Evolutionary conservation across 2,888 invertebrate species (phyloP), one percentile per base, ranked within the genome.

Genomic region (Orthosia incerta): DNA sequence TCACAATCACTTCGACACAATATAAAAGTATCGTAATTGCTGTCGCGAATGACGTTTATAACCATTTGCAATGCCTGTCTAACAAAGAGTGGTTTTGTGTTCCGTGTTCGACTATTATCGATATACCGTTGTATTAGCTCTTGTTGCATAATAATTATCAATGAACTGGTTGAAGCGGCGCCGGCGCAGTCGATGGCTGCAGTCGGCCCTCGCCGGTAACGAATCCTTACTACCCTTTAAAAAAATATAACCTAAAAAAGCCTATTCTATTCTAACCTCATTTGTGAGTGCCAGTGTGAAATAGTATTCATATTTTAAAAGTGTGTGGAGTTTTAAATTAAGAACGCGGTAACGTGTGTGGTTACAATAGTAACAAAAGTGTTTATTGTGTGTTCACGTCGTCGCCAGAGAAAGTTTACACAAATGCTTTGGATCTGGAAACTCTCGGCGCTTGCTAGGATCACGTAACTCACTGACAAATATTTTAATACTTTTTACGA

Each of bases 131-230:
- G 88, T 91, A 91, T 91, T 89, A 89, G 83, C 87, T 87, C 79
- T 87, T 83, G 89, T 95, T 95, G 93, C 94, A 93, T 94, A 94
- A 93, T 94, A 94, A 95, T 89, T 86, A 86, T 84, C 89, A 89
- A 88, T 88, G 88, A 87, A 87, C 86, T 82, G 89, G 87, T 89
- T 86, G 84, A 87, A 80, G 86, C 88, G 86, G 86, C 84, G 86
- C 86, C 59, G 59, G 89, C 87, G 89, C 93, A 94, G 94, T 94
- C 86, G 82, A 76, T 84, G 86, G 85, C 89, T 86, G 90, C 86
- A 73, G 78, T 87, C 86, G 88, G 91, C 82, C 91, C 90, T 85
- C 86, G 91, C 82, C 92, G 92, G 93, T 91, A 86, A 87, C 83
- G 81, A 86, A 82, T 75, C 80, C 73, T 76, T 76, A 76, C 78